Percentiles rank a stretch among this genome's conserved stretches.
These are phyloP conservation scores for Cotesia chilonis DNA, from an alignment of 1,140 invertebrate species.

Conservation along the genomic window DNA sequence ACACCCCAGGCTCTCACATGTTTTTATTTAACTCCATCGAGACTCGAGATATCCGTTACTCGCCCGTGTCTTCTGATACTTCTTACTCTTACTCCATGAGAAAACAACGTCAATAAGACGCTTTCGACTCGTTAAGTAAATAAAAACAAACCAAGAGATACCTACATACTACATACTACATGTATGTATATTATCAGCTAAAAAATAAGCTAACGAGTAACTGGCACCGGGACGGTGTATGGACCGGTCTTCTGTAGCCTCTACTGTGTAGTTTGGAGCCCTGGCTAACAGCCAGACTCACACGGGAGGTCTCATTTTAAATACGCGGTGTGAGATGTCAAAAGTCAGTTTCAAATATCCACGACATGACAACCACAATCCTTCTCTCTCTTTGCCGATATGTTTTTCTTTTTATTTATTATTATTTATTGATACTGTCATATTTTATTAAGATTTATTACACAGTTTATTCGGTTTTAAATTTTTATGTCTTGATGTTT, in stretches of 20 bases:
- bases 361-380: slow-evolving; percentile 18
- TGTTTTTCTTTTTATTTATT: slow-evolving; percentile 58
- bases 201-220: not conserved
- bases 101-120: not conserved
- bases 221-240: not conserved
- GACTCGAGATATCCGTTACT: slow-evolving; percentile 8
- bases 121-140: not conserved
- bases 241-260: not conserved
- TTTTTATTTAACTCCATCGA: not conserved
- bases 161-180: not conserved
- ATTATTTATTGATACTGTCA: slow-evolving; percentile 30
- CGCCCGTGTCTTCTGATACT: not conserved
- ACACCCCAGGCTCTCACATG: slow-evolving; percentile 9
- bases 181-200: too few species aligned
- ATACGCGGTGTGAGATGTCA: slow-evolving; percentile 24
- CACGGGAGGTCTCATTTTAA: slow-evolving; percentile 17
- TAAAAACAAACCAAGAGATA: slow-evolving; percentile 1
- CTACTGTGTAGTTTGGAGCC: too few species aligned
- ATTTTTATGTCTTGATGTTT: too few species aligned
- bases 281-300: slow-evolving; percentile 5
- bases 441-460: too few species aligned
- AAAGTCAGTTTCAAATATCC: slow-evolving; percentile 19
- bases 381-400: not conserved
- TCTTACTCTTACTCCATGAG: not conserved
- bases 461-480: too few species aligned